These are phyloP conservation scores for Erebia epiphron DNA, from an alignment of 2,888 invertebrate species.

Conservation along the genomic window DNA sequence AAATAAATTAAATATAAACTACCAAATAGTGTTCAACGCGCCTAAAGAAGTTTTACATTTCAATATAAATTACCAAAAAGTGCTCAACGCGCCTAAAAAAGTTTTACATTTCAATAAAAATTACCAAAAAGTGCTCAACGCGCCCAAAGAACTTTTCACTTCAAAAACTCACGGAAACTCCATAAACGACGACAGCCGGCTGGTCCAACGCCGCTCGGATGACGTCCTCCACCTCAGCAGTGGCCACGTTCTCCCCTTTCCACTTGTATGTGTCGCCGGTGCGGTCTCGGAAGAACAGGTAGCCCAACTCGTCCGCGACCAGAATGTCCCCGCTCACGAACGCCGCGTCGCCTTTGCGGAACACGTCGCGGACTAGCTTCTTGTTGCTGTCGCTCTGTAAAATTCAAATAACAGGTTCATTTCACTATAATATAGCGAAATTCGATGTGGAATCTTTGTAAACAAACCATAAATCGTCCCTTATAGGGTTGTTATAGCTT, in stretches of 20 bases:
- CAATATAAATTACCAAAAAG: too few relatives aligned
- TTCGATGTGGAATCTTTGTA: too few relatives aligned
- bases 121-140: too few relatives aligned
- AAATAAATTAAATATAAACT: too few relatives aligned
- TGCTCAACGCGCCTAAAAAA: too few relatives aligned
- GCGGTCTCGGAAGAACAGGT: constrained; percentile 96
- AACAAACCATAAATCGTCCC: too few relatives aligned
- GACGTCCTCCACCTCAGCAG: constrained; percentile 96
- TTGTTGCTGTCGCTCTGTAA: constrained; percentile 89
- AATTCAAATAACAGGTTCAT: background rate
- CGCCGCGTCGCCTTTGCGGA: constrained; percentile 92
- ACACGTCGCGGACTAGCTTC: constrained; percentile 92
- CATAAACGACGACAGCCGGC: constrained; percentile 93
- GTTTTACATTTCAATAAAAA: too few relatives aligned
- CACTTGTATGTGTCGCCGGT: constrained; percentile 94
- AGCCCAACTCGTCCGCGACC: constrained; percentile 95
- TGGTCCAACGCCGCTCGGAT: constrained; percentile 90
- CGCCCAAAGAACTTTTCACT: too few relatives aligned
- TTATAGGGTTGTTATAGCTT: too few relatives aligned
- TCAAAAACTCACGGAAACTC: constrained; percentile 88
- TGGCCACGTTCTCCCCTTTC: constrained; percentile 99
- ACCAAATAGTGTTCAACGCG: too few relatives aligned
- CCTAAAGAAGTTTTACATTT: too few relatives aligned
- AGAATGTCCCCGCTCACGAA: constrained; percentile 97
- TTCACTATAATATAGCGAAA: too few relatives aligned